These are phyloP conservation scores for Gasterosteus aculeatus DNA, from an alignment of 2,113 vertebrate species.

Conservation along the genomic window DNA sequence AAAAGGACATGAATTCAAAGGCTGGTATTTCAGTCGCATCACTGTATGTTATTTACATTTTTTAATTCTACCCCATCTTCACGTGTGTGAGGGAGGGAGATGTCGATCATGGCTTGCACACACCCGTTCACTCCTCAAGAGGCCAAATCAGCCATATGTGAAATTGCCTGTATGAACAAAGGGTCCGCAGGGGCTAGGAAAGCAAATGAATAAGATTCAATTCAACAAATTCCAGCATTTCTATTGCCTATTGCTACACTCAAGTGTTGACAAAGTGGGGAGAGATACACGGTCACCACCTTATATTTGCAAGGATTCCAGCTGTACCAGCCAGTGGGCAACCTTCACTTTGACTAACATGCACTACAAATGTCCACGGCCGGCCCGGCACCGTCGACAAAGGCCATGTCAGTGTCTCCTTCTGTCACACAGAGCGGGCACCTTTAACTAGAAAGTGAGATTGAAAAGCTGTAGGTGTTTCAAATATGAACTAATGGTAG, in stretches of 20 bases:
- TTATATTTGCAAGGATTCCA: too few species aligned
- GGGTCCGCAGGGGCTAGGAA: neutral
- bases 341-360: neutral
- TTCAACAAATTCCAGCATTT: too few species aligned
- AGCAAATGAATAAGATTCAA: neutral
- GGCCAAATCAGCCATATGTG: neutral
- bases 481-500: neutral
- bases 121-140: neutral
- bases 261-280: too few species aligned
- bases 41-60: neutral
- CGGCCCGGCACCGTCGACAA: neutral
- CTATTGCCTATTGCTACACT: too few species aligned
- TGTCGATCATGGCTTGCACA: neutral
- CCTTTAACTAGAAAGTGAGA: neutral
- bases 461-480: neutral
- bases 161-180: neutral
- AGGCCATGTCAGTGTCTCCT: neutral
- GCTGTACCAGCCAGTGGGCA: neutral
- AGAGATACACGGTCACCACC: too few species aligned
- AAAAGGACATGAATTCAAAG: neutral
- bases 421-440: neutral
- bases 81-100: neutral
- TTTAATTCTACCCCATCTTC: neutral
- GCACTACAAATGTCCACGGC: neutral
- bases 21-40: neutral